Evolutionary conservation across 2,113 vertebrate species (phyloP), one percentile per base, ranked within the genome.

Genomic region (Aramus guarauna): DNA sequence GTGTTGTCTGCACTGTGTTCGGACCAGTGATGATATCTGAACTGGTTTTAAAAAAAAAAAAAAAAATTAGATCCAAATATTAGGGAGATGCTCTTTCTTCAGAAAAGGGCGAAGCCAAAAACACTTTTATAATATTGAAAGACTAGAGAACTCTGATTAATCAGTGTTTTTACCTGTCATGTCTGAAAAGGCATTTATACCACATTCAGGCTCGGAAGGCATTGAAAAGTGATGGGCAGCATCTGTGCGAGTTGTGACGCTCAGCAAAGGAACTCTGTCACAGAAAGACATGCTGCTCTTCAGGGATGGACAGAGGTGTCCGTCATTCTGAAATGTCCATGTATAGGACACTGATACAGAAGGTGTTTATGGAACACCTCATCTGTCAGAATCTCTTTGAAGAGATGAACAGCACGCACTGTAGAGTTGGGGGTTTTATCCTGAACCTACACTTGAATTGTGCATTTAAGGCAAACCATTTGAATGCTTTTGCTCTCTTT

Each of bases 341-440:
- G 2, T 48, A 9, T 0, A 29, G 63, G 71, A n/a, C 8, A 1
- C 4, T 30, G 68, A 39, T 47, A 8, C 0, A 27, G 24, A 32
- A 76, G 19, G 36, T 16, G 87, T 34, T 59, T 6, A 8, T 62
- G 39, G 87, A 59, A 48, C 37, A 69, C 1, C 30, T 63, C 6
- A 0, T 55, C 50, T 80, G 74, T 18, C 39, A 58, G 76, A 8
- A 9, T 60, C 39, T 59, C 59, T 37, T 5, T 63, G 52, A 55
- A 32, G 66, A 48, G 62, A 26, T 34, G 52, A 76, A 15, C 64
- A 56, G 53, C 39, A 47, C 6, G 1, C 11, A 0, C n/a, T 22
- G 30, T 15, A 9, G 24, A 60, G 63, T 10, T 69, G 53, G 14
- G 48, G 34, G 39, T n/a, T 84, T 71, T 69, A 12, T 16, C 43